Evolutionary conservation across 2,888 invertebrate genomes (phyloP).

Genomic region (Oeneis ivallda): DNA sequence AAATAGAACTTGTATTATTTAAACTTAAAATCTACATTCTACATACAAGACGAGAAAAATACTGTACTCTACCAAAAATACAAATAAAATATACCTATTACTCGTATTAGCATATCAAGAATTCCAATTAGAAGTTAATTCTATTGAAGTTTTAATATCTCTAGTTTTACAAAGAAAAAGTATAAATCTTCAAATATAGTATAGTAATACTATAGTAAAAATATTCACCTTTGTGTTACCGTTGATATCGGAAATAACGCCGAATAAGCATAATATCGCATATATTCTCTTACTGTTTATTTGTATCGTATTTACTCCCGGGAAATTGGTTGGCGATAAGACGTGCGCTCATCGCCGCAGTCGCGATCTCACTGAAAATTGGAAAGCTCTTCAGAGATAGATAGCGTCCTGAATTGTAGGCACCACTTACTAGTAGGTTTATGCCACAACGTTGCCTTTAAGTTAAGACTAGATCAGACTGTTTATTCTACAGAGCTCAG

Average conservation of each 20-base stretch:
- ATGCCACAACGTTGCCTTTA: not conserved
- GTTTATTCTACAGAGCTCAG: not conserved
- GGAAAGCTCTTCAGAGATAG: slow-evolving; percentile 21
- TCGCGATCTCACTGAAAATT: slow-evolving; percentile 39
- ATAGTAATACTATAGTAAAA: too few species aligned
- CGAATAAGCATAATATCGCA: slow-evolving; percentile 38
- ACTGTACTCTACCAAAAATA: too few species aligned
- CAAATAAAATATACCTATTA: too few species aligned
- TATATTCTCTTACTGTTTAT: slow-evolving; percentile 33
- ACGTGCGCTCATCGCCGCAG: slow-evolving; percentile 37
- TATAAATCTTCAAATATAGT: too few species aligned
- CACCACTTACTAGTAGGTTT: not conserved
- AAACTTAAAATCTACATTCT: too few species aligned
- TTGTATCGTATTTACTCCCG: slow-evolving; percentile 32
- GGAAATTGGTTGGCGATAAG: slow-evolving; percentile 14
- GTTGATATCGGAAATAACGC: slow-evolving; percentile 19
- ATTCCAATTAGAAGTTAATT: not conserved
- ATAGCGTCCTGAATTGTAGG: slow-evolving; percentile 3
- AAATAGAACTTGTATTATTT: not conserved
- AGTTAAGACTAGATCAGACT: not conserved
- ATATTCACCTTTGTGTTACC: slow-evolving; percentile 35
- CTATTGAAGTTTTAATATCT: not conserved
- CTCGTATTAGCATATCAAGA: too few species aligned
- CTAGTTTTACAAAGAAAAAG: too few species aligned
- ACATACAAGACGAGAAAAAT: too few species aligned